phyloP scores from a whole-genome alignment of 1,140 invertebrate genomes.

The Ceratoteleas bidentatus region DNA sequence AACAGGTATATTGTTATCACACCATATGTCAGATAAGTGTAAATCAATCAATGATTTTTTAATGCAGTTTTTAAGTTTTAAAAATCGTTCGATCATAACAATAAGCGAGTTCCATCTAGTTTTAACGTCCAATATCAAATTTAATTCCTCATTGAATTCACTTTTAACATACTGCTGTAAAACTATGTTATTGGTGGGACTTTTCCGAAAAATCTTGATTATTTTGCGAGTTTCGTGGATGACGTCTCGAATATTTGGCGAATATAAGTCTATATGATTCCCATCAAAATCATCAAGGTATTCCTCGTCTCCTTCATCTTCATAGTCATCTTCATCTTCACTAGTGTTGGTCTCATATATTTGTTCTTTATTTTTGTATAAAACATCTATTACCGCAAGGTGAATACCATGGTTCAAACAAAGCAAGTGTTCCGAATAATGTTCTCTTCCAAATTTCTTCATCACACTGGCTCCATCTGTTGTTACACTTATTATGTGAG shows the following conservation, averaged over 20 bases:
- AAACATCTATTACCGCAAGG: conserved; percentile 16
- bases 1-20: conserved; percentile 16
- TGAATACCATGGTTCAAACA: conserved; percentile 15
- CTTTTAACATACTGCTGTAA: conserved; percentile 22
- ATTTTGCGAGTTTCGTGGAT: conserved; percentile 20
- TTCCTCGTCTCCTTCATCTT: conserved; percentile 1
- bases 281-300: not conserved
- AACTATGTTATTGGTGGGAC: conserved; percentile 19
- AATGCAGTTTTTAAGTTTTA: conserved; percentile 24
- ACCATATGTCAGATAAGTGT: conserved; percentile 12
- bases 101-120: conserved; percentile 18
- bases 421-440: conserved; percentile 13
- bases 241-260: conserved; percentile 7
- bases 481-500: conserved; percentile 6
- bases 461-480: conserved; percentile 24
- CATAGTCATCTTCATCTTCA: conserved; percentile 7
- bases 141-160: conserved; percentile 15
- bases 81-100: conserved; percentile 11
- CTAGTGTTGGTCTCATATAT: conserved; percentile 1
- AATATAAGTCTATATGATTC: conserved; percentile 3
- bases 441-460: conserved; percentile 20
- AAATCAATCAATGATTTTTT: conserved; percentile 30
- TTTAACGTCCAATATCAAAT: conserved; percentile 26
- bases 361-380: conserved; percentile 16
- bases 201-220: conserved; percentile 18